Evolutionary conservation across 2,888 invertebrate species (phyloP), one percentile per base, ranked within the genome.

Genomic region (Cotesia congregata): DNA sequence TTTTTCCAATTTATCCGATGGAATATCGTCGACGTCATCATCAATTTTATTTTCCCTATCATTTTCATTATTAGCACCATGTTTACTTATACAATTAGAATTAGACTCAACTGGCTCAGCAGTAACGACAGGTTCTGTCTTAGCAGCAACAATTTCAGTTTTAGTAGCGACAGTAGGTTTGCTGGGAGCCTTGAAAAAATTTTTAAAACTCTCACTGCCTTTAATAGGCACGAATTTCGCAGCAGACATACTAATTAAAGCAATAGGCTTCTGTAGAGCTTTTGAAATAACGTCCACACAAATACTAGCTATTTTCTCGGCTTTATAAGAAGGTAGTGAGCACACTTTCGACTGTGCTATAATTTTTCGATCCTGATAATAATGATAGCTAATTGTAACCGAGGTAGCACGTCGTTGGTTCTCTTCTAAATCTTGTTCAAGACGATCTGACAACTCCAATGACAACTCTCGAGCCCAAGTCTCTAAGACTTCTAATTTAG

Each of bases 401-500:
- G 94, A 92, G 88, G 94, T 93, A 0, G 97, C 96, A 50, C 92
- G 92, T 72, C 98, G 92, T 84, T 95, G 94, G 85, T 96, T 97
- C 91, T 97, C 94, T 67, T 92, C 88, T 0, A 92, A 90, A 90
- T 98, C 98, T 85, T 94, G 94, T 64, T 94, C 93, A 38, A 98
- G 89, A 74, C 98, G 92, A 85, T 97, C 97, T 20, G 93, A 92
- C 67, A 98, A 93, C 91, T 98, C 98, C 70, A 92, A 92, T 0
- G 95, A 92, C 12, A 98, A 90, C 85, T 96, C 96, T 67, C 91
- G 91, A 0, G 97, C 90, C 98, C 98, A 98, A 86, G 95, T 94
- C 72, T 91, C 84, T 39, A 88, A 91, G 76, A 93, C 92, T 40
- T 94, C 92, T 59, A 93, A 87, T 17, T 93, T 93, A 0, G 90